These are phyloP conservation scores for Neoaliturus tenellus DNA, from an alignment of 2,888 invertebrate genomes.

Conservation along the genomic window DNA sequence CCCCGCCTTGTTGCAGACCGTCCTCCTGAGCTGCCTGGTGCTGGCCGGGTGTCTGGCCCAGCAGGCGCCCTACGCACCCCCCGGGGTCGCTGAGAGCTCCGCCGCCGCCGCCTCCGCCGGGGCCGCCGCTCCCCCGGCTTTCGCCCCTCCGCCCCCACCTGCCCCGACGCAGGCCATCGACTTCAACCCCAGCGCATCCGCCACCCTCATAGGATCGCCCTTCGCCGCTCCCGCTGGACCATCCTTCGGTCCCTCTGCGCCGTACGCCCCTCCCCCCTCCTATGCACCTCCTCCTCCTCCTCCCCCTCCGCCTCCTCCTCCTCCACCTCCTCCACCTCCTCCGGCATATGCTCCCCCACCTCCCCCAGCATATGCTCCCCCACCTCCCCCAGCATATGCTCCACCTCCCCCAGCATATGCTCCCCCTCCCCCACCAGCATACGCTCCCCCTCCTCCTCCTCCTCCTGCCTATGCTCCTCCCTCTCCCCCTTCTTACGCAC, in stretches of 20 bases:
- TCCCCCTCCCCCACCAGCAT: slow-evolving; percentile 1
- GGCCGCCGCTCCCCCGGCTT: too few species aligned
- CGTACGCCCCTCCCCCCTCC: neutral
- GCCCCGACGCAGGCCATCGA: neutral
- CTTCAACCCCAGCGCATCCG: slow-evolving; percentile 7
- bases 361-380: neutral
- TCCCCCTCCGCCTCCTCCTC: neutral
- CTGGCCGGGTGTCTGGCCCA: neutral
- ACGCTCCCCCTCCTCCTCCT: neutral
- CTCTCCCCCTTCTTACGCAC: neutral
- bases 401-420: neutral
- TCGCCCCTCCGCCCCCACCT: slow-evolving; percentile 13
- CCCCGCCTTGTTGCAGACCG: too few species aligned
- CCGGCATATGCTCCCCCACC: neutral
- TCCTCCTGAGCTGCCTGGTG: neutral
- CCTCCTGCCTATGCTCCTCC: slow-evolving; percentile 2
- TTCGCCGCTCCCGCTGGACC: neutral
- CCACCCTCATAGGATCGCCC: neutral
- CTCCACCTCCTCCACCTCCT: neutral
- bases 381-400: neutral
- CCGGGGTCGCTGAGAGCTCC: neutral
- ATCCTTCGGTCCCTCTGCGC: neutral
- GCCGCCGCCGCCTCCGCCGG: neutral
- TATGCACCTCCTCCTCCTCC: too few species aligned
- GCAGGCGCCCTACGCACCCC: slow-evolving; percentile 21